phyloP scores from a whole-genome alignment of 2,113 vertebrate species.

The Tamias sibiricus region DNA sequence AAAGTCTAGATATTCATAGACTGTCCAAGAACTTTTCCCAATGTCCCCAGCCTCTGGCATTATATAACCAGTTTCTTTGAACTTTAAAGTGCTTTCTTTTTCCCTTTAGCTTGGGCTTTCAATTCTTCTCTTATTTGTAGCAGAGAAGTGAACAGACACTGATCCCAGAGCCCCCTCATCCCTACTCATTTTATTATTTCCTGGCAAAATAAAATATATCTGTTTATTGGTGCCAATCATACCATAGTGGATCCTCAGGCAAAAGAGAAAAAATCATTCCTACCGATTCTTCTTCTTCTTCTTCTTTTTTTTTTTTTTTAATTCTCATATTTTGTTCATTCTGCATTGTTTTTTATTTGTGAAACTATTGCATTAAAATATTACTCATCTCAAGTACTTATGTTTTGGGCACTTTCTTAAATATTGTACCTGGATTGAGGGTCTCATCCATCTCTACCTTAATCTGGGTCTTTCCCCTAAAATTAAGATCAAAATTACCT shows the following conservation, averaged over 20 bases:
- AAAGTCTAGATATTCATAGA: background rate
- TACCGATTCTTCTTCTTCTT: background rate
- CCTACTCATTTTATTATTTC: background rate
- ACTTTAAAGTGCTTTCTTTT: background rate
- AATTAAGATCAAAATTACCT: background rate
- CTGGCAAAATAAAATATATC: background rate
- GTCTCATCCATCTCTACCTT: background rate
- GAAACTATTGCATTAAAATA: background rate
- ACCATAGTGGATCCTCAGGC: background rate
- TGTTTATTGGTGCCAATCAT: background rate
- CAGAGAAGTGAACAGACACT: background rate
- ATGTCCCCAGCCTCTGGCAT: background rate
- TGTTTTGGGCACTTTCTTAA: background rate
- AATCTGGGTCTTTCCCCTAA: background rate
- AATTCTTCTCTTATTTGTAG: background rate
- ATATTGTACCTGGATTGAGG: background rate
- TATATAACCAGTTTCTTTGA: background rate
- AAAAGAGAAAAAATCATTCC: background rate
- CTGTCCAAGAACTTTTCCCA: background rate
- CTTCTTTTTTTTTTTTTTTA: too few relatives aligned
- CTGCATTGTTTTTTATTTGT: background rate
- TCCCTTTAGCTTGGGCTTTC: background rate
- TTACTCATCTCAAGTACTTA: background rate
- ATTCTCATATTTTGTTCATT: background rate
- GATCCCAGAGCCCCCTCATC: background rate